Evolutionary conservation across 2,797 vertebrate genomes (phyloP).

Genomic region (Ptychadena robeensis): DNA sequence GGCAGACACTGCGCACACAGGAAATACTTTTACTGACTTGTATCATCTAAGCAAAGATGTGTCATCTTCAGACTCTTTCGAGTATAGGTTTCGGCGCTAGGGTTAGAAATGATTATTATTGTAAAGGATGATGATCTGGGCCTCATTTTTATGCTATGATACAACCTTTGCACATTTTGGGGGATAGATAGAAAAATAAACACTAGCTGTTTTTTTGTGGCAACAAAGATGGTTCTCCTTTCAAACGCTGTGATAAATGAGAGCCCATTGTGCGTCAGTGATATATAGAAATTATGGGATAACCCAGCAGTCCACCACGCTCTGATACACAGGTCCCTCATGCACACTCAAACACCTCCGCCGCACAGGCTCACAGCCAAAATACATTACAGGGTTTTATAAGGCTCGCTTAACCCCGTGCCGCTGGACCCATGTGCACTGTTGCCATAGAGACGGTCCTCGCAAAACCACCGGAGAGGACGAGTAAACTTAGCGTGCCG

Average conservation of each 20-base stretch:
- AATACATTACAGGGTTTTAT: conserved; percentile 50
- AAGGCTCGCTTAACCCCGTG: conserved; percentile 44
- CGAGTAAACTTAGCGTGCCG: conserved; percentile 19
- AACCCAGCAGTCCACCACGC: conserved; percentile 17
- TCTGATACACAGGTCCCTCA: conserved; percentile 33
- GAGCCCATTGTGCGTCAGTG: not conserved
- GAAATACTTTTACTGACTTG: conserved; percentile 1
- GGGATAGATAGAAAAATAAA: not conserved
- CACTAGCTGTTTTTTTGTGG: not conserved
- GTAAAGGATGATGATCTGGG: not conserved
- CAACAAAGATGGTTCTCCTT: not conserved
- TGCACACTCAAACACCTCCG: conserved; percentile 51
- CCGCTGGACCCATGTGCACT: conserved; percentile 11
- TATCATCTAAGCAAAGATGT: not conserved
- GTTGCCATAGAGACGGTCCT: conserved; percentile 51
- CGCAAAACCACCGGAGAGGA: conserved; percentile 27
- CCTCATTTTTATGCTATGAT: not conserved
- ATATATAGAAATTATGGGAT: conserved; percentile 18
- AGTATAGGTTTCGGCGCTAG: not conserved
- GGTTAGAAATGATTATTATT: not conserved
- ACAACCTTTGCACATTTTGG: not conserved
- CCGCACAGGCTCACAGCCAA: conserved; percentile 48
- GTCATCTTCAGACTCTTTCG: not conserved
- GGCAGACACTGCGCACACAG: not conserved
- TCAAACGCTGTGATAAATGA: not conserved